A percentile compares a stretch with the other conserved stretches of the same genome.
These are phyloP conservation scores for Agrilus cyanescens DNA, from an alignment of 2,888 invertebrate species.

Conservation along the genomic window DNA sequence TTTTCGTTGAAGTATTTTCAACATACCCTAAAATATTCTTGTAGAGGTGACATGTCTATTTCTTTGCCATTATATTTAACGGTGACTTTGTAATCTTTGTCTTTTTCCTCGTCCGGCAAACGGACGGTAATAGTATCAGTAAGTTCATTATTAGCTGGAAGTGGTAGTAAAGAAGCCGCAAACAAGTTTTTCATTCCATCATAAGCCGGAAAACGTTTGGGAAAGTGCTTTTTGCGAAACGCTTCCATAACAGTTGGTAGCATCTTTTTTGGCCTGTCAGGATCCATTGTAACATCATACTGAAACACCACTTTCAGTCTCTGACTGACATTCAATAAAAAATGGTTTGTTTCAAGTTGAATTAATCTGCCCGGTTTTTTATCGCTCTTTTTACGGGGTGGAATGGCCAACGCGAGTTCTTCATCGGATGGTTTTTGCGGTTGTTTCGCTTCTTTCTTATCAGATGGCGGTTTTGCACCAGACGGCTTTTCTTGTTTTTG, in stretches of 20 bases:
- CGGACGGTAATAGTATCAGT: slow-evolving; percentile 24
- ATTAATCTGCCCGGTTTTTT: slow-evolving; percentile 34
- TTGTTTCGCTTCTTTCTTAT: too few species aligned
- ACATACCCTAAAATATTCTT: slow-evolving; percentile 22
- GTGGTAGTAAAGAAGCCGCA: slow-evolving; percentile 36
- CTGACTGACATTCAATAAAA: slow-evolving; percentile 40
- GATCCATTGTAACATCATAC: slow-evolving; percentile 68
- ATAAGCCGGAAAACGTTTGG: slow-evolving; percentile 47
- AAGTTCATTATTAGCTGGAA: slow-evolving; percentile 25
- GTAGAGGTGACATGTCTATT: slow-evolving; percentile 39
- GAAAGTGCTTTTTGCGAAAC: slow-evolving; percentile 27
- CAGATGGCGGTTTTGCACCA: too few species aligned
- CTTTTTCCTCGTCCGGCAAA: slow-evolving; percentile 14
- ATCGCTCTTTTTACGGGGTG: neutral
- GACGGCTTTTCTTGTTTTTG: too few species aligned
- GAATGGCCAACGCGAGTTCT: too few species aligned
- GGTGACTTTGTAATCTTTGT: slow-evolving; percentile 35
- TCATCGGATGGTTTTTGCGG: too few species aligned
- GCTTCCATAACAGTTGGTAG: slow-evolving; percentile 35
- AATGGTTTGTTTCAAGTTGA: slow-evolving; percentile 47
- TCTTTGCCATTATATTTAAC: slow-evolving; percentile 40
- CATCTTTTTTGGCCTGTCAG: slow-evolving; percentile 57
- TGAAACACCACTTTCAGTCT: slow-evolving; percentile 44
- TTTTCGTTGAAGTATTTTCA: slow-evolving; percentile 12
- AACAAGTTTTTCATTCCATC: slow-evolving; percentile 64